A percentile compares a stretch with the other conserved stretches of the same genome.
These are phyloP conservation scores for Liodrosophila aerea DNA, from an alignment of 2,888 invertebrate genomes.

Conservation along the genomic window DNA sequence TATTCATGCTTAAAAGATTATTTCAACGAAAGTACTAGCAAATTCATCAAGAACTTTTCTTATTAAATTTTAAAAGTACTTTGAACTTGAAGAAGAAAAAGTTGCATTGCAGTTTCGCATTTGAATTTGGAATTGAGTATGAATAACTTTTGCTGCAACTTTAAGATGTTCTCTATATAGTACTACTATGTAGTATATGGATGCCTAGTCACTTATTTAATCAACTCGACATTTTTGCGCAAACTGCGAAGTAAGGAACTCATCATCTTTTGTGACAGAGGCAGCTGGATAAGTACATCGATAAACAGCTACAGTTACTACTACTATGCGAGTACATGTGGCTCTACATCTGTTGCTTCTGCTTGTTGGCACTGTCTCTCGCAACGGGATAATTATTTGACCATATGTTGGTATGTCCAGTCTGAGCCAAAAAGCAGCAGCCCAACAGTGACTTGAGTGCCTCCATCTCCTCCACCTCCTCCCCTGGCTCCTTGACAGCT, in stretches of 20 bases:
- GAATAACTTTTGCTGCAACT: too few species aligned
- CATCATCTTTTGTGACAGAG: constrained; percentile 39
- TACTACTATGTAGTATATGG: neutral
- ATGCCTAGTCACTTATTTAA: constrained; percentile 29
- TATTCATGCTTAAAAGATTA: too few species aligned
- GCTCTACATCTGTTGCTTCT: too few species aligned
- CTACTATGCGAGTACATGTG: too few species aligned
- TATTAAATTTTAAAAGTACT: too few species aligned
- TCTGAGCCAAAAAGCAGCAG: constrained; percentile 37
- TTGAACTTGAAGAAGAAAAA: too few species aligned
- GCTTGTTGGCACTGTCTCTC: constrained; percentile 4
- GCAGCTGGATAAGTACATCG: constrained; percentile 44
- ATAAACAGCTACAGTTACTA: constrained; percentile 42
- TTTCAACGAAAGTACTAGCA: too few species aligned
- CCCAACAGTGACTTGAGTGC: constrained; percentile 41
- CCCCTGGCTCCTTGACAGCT: neutral
- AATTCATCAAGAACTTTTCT: too few species aligned
- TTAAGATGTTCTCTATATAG: neutral
- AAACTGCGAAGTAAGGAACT: constrained; percentile 25
- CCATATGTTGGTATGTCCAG: constrained; percentile 67
- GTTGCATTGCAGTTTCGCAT: too few species aligned
- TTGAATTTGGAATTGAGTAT: too few species aligned
- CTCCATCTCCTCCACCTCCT: neutral
- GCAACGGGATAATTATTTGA: constrained; percentile 71
- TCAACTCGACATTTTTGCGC: constrained; percentile 37